Conservation (phyloP, 2,888 invertebrate genomes). For the Sinohyriopsis cumingii region DNA sequence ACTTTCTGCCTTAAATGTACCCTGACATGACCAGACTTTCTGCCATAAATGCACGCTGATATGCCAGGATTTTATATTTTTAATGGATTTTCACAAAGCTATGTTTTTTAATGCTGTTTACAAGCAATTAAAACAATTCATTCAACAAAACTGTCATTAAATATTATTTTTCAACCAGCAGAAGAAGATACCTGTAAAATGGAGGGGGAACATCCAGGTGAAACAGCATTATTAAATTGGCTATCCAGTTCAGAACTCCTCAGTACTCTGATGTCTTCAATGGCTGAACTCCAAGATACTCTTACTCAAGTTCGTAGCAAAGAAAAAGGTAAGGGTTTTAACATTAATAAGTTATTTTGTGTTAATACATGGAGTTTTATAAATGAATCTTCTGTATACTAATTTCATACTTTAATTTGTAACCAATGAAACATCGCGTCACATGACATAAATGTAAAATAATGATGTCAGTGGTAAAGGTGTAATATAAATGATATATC, state of each 20-base stretch:
- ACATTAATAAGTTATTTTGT: too few relatives aligned
- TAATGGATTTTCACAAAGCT: not conserved
- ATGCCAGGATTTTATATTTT: not conserved
- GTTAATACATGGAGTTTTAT: too few relatives aligned
- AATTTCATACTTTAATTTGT: too few relatives aligned
- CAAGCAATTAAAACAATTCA: not conserved
- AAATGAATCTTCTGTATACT: too few relatives aligned
- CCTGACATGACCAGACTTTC: too few relatives aligned
- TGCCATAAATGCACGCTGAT: too few relatives aligned
- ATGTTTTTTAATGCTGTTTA: not conserved
- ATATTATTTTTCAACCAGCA: not conserved
- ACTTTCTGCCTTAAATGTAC: too few relatives aligned
- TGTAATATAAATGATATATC: too few relatives aligned
- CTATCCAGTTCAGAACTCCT: slow-evolving; percentile 60
- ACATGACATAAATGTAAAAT: too few relatives aligned
- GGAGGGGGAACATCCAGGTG: slow-evolving; percentile 15
- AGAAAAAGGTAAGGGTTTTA: slow-evolving; percentile 43
- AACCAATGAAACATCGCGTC: too few relatives aligned
- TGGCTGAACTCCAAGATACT: slow-evolving; percentile 57
- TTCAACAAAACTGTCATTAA: not conserved
- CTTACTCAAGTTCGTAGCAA: slow-evolving; percentile 47
- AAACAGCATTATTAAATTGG: slow-evolving; percentile 53
- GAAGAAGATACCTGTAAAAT: not conserved
- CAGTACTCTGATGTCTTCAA: slow-evolving; percentile 53
- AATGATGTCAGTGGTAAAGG: too few relatives aligned